Percentiles rank a stretch among this genome's conserved stretches.
phyloP scores from a whole-genome alignment of 53 echinoderm and acorn worm genomes.

The Arbacia lixula region DNA sequence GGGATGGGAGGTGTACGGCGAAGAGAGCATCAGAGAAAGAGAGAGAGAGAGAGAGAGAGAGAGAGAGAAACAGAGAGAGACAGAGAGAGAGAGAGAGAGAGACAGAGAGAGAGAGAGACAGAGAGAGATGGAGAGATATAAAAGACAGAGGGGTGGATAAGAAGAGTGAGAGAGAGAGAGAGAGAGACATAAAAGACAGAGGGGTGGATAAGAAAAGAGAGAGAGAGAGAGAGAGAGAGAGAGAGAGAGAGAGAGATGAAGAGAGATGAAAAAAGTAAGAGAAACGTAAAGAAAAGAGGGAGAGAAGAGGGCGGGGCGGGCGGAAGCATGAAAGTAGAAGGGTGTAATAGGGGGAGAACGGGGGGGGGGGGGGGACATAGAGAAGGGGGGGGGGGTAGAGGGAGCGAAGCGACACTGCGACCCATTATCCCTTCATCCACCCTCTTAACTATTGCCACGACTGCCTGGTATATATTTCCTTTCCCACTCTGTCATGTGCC shows the following conservation, averaged over 20 bases:
- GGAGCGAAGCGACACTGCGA: not conserved
- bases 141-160: conserved; percentile 8
- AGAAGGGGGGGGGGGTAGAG: too few relatives aligned
- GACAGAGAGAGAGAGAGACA: too few relatives aligned
- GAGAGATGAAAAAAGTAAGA: not conserved
- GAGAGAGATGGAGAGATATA: conserved; percentile 1
- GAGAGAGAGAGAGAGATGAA: not conserved
- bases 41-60: too few relatives aligned
- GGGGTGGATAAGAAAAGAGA: not conserved
- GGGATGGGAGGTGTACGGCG: not conserved
- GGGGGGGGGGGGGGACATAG: not conserved
- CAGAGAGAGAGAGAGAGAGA: too few relatives aligned
- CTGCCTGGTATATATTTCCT: too few relatives aligned
- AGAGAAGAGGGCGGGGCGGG: not conserved
- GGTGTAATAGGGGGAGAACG: not conserved
- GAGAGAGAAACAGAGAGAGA: too few relatives aligned
- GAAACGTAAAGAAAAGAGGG: not conserved
- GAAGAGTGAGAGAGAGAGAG: not conserved
- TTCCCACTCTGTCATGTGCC: too few relatives aligned
- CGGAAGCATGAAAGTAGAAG: not conserved
- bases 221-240: not conserved
- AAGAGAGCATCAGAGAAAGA: too few relatives aligned
- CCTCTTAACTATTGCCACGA: too few relatives aligned
- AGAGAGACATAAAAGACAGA: not conserved
- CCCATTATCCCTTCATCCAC: too few relatives aligned